These are phyloP conservation scores for Falco columbarius DNA, from an alignment of 2,797 vertebrate species.

Conservation along the genomic window DNA sequence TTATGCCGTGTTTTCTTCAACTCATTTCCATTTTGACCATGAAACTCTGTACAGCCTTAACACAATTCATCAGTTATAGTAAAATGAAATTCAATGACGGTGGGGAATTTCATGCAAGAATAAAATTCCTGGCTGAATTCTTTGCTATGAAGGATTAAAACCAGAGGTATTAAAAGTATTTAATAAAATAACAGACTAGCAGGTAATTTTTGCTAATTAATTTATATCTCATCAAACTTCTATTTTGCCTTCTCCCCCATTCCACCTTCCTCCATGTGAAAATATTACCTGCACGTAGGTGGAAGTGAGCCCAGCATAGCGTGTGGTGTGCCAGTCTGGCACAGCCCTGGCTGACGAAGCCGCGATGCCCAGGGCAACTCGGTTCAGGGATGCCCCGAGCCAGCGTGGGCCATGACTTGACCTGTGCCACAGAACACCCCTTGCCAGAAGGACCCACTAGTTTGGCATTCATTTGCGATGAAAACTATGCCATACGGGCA, in stretches of 20 bases:
- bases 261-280: not conserved
- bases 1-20: slow-evolving; percentile 1
- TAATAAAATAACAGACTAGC: not conserved
- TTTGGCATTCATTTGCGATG: not conserved
- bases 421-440: not conserved
- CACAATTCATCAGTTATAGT: not conserved
- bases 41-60: not conserved
- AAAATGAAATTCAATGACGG: not conserved
- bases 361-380: accelerated
- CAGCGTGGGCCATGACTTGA: not conserved
- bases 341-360: not conserved
- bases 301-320: not conserved
- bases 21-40: slow-evolving; percentile 56
- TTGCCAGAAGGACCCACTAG: not conserved
- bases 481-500: not conserved
- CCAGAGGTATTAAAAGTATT: not conserved
- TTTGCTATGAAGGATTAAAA: not conserved
- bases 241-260: not conserved
- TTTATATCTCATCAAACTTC: not conserved
- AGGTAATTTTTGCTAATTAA: not conserved
- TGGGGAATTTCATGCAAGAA: not conserved
- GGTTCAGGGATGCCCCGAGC: accelerated
- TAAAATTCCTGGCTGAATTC: not conserved
- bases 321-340: not conserved
- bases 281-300: not conserved